Evolutionary conservation across 2,888 invertebrate genomes (phyloP).

Genomic region (Melanotus villosus): DNA sequence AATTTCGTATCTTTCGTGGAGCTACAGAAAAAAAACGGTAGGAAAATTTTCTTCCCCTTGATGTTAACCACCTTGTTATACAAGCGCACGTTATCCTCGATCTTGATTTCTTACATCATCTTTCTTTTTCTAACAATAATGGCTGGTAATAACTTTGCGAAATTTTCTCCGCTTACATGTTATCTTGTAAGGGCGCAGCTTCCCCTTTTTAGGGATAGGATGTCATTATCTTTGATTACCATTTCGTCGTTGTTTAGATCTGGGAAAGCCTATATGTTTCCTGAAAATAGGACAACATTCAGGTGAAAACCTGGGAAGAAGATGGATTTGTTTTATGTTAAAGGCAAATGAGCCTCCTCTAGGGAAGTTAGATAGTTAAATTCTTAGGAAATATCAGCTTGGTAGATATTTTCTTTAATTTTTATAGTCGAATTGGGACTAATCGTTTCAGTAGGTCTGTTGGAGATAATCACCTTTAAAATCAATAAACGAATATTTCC

Average conservation of each 20-base stretch:
- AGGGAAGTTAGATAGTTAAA: no score
- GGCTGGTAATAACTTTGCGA: slow-evolving; percentile 33
- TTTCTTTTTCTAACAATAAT: slow-evolving; percentile 31
- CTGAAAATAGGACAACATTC: neutral
- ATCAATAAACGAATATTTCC: no score
- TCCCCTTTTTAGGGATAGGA: slow-evolving; percentile 30
- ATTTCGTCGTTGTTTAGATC: slow-evolving; percentile 26
- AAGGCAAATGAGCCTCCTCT: no score
- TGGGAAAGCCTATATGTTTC: neutral
- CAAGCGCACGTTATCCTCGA: neutral
- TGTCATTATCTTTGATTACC: slow-evolving; percentile 42
- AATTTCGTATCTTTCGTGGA: no score
- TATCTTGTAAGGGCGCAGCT: slow-evolving; percentile 31
- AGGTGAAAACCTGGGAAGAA: neutral
- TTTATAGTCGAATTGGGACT: no score
- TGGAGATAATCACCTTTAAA: no score
- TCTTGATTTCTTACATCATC: slow-evolving; percentile 18
- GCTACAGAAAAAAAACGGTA: no score
- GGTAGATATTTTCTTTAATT: no score
- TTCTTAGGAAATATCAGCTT: no score
- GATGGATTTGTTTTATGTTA: neutral
- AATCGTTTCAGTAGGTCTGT: no score
- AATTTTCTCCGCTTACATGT: slow-evolving; percentile 28
- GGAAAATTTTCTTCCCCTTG: neutral
- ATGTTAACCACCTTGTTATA: slow-evolving; percentile 1